These are phyloP conservation scores for Drosophila guanche DNA, from an alignment of 1,140 invertebrate species.

Conservation along the genomic window DNA sequence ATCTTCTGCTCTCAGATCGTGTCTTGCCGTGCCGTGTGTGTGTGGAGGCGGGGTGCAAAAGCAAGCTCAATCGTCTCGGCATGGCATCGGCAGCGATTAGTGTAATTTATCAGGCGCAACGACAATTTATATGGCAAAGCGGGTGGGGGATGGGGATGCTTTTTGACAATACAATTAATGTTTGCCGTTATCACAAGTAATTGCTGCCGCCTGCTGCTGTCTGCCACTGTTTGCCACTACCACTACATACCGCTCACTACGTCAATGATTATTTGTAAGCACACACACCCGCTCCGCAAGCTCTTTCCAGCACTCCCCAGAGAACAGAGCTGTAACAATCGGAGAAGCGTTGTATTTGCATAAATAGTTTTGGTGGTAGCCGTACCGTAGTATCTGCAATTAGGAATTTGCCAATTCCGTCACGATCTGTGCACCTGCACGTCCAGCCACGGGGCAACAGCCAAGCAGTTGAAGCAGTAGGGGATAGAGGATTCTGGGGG, in stretches of 20 bases:
- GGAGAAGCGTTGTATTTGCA: conserved; percentile 54
- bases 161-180: conserved; percentile 72
- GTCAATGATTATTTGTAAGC: conserved; percentile 26
- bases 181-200: conserved; percentile 71
- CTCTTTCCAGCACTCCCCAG: conserved; percentile 18
- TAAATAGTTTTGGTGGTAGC: conserved; percentile 34
- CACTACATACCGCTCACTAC: conserved; percentile 38
- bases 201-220: conserved; percentile 42
- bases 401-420: conserved; percentile 64
- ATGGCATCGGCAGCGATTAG: conserved; percentile 52
- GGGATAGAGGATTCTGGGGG: background rate
- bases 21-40: too few species aligned
- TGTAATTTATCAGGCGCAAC: conserved; percentile 71
- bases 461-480: conserved; percentile 1
- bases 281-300: background rate
- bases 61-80: conserved; percentile 36
- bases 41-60: too few species aligned
- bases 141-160: conserved; percentile 25
- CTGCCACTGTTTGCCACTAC: conserved; percentile 19
- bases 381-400: conserved; percentile 32
- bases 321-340: conserved; percentile 46
- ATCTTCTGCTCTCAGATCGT: too few species aligned
- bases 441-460: too few species aligned
- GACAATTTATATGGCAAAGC: conserved; percentile 46
- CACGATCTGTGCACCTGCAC: conserved; percentile 68